Evolutionary conservation across 2,888 invertebrate species (phyloP), one percentile per base, ranked within the genome.

Genomic region (Gasteruption jaculator): DNA sequence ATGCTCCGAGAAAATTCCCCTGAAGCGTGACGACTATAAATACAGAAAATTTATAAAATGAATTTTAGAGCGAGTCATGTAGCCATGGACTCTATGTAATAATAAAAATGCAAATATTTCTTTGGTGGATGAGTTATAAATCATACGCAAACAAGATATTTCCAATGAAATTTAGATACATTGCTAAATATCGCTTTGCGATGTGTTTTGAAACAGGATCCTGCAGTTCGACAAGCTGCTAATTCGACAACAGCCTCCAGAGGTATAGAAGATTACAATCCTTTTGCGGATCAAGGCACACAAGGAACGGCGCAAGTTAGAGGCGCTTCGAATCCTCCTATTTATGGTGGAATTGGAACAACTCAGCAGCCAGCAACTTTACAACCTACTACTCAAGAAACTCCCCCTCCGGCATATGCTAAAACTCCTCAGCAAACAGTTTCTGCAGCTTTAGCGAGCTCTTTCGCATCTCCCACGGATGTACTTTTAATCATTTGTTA

Each of bases 221-320:
- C 96, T 27, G 81, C 94, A 39, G 90, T 96, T 45, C 89, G 90
- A 72, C 90, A 92, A 75, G 91, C 91, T 27, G 86, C 93, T 45
- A 84, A 78, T 61, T 83, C 81, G 70, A 78, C 83, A 42, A 80
- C 78, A 55, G 81, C 80, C 41, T 82, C 81, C 63, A 79, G 79
- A 63, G 85, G 88, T 34, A 79, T 95, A 39, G 94, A 94, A 69
- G 93, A 95, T 64, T 95, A 93, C 73, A 94, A 95, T 74, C 95
- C 95, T 19, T 96, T 96, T 72, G 91, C 89, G 54, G 87, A 87
- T 57, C 81, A 79, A 53, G 65, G 74, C 45, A 75, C 74, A 63
- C 78, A 79, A 70, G 79, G 79, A 62, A 57, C 61, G 26, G 61
- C 64, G 38, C 68, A 72, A 58, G 73, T 71, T 2, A 66, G 75